These are phyloP conservation scores for Automeris io DNA, from an alignment of 2,888 invertebrate species.

Conservation along the genomic window DNA sequence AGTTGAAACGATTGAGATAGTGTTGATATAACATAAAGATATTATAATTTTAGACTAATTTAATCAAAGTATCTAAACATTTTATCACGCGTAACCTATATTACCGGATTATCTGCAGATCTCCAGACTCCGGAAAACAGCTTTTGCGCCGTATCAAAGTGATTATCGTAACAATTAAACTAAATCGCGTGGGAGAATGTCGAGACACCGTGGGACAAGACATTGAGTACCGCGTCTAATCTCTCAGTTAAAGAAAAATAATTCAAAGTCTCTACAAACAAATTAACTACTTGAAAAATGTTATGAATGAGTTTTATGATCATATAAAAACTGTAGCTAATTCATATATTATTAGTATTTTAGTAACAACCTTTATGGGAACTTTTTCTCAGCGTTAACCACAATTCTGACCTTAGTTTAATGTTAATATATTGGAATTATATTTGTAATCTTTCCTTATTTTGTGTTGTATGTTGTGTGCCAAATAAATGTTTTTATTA, in stretches of 20 bases:
- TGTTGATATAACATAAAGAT: too few relatives aligned
- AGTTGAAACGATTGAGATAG: too few relatives aligned
- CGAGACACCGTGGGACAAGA: constrained; percentile 19
- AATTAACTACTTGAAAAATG: not conserved
- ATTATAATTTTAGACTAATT: too few relatives aligned
- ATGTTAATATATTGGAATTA: too few relatives aligned
- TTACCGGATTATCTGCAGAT: not conserved
- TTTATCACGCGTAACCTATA: not conserved
- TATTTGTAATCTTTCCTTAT: too few relatives aligned
- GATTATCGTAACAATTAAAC: constrained; percentile 6
- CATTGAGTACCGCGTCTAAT: constrained; percentile 7
- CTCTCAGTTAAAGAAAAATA: constrained; percentile 4
- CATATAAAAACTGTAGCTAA: not conserved
- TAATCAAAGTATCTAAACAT: not conserved
- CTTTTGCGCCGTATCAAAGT: not conserved
- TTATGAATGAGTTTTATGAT: not conserved
- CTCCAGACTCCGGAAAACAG: not conserved
- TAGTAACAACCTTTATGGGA: not conserved
- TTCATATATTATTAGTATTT: not conserved
- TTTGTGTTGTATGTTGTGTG: too few relatives aligned
- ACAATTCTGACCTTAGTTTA: not conserved
- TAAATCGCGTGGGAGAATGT: constrained; percentile 21
- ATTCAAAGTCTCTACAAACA: not conserved
- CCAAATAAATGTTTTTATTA: too few relatives aligned
- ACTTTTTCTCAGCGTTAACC: not conserved